Evolutionary conservation across 1,140 invertebrate genomes (phyloP).

Genomic region (Apis dorsata): DNA sequence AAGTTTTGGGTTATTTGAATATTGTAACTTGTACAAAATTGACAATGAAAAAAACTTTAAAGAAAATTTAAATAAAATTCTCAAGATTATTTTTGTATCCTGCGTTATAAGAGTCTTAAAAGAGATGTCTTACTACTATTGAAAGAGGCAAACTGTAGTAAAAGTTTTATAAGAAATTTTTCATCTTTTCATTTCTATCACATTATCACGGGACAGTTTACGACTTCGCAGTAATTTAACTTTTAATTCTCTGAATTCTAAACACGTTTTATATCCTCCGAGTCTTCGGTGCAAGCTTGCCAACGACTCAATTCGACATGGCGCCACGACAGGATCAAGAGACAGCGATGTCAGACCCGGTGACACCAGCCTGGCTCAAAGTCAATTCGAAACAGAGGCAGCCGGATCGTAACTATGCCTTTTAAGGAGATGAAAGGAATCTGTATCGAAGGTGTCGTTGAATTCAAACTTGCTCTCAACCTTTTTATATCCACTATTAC

Average conservation of each 20-base stretch:
- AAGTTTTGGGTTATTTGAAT: no score
- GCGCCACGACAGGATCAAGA: conserved; percentile 43
- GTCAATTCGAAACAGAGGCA: conserved; percentile 45
- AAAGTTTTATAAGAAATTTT: not conserved
- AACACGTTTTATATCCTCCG: not conserved
- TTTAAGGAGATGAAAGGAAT: conserved; percentile 61
- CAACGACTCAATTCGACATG: conserved; percentile 33
- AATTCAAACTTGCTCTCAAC: conserved; percentile 37
- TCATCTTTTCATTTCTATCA: not conserved
- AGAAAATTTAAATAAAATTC: no score
- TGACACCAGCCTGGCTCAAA: conserved; percentile 30
- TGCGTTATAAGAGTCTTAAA: no score
- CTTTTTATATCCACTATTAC: not conserved
- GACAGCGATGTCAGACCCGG: not conserved
- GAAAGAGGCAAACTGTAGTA: no score
- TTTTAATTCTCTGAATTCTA: not conserved
- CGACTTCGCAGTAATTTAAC: not conserved
- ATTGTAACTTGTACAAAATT: no score
- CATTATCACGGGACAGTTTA: no score
- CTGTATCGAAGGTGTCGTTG: conserved; percentile 58
- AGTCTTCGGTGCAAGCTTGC: not conserved
- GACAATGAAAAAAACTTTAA: no score
- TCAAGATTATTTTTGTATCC: no score
- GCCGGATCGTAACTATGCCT: conserved; percentile 52
- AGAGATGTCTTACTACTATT: no score